Conservation (phyloP, 1,140 invertebrate genomes). For the Sipha flava region DNA sequence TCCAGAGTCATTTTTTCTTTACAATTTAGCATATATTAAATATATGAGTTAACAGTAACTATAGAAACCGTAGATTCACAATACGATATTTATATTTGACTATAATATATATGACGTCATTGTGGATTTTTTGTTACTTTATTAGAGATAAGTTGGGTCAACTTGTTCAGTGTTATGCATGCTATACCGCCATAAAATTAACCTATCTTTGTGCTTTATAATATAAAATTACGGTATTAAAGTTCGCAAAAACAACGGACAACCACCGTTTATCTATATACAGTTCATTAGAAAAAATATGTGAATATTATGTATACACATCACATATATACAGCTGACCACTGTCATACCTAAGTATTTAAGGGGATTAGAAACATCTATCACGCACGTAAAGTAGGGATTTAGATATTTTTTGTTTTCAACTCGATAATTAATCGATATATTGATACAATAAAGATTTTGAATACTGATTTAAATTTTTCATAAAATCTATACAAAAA, state of each 20-base stretch:
- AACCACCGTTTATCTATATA: not conserved
- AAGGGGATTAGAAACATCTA: too few relatives aligned
- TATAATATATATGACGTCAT: not conserved
- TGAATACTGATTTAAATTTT: too few relatives aligned
- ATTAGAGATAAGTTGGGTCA: not conserved
- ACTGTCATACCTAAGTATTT: too few relatives aligned
- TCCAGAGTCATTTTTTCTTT: too few relatives aligned
- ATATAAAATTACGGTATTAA: not conserved
- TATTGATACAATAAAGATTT: too few relatives aligned
- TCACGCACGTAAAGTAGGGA: too few relatives aligned
- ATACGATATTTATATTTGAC: not conserved
- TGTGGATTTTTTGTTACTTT: not conserved
- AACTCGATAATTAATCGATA: too few relatives aligned
- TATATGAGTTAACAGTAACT: not conserved
- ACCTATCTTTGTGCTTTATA: not conserved
- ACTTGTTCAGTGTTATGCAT: not conserved
- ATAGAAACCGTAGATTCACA: not conserved
- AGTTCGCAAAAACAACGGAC: not conserved
- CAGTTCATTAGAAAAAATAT: too few relatives aligned
- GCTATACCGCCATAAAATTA: not conserved
- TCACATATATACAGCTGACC: not conserved
- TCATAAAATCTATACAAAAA: too few relatives aligned
- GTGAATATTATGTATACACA: not conserved
- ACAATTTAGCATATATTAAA: not conserved
- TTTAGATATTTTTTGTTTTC: too few relatives aligned